These are phyloP conservation scores for Ernsta delagoae DNA, from an alignment of 2,888 invertebrate genomes.

Conservation along the genomic window DNA sequence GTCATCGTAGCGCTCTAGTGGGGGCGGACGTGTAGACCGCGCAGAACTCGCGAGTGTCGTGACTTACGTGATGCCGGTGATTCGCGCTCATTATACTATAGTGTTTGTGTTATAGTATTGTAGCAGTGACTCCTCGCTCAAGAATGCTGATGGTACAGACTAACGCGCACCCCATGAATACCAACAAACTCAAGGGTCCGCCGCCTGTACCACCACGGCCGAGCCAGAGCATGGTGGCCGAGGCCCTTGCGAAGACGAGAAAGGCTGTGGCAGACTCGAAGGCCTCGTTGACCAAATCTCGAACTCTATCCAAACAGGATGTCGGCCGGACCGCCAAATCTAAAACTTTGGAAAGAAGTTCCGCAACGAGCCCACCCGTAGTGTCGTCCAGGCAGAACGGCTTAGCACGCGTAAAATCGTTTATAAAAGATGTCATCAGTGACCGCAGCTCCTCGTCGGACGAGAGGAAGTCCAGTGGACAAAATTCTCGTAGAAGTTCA, in stretches of 20 bases:
- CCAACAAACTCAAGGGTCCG: slow-evolving; percentile 84
- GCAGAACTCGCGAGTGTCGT: slow-evolving; percentile 63
- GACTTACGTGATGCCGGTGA: slow-evolving; percentile 62
- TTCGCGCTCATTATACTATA: slow-evolving; percentile 82
- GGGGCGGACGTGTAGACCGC: too few species aligned
- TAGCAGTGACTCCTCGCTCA: slow-evolving; percentile 72
- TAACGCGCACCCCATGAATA: slow-evolving; percentile 84
- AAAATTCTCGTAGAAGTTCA: slow-evolving; percentile 76
- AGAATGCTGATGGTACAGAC: slow-evolving; percentile 84
- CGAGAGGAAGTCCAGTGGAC: slow-evolving; percentile 75
- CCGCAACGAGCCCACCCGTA: slow-evolving; percentile 59
- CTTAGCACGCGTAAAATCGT: slow-evolving; percentile 79
- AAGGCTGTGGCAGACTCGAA: slow-evolving; percentile 81
- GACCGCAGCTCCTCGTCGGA: slow-evolving; percentile 80
- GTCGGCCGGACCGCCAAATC: slow-evolving; percentile 63
- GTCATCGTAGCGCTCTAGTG: too few species aligned
- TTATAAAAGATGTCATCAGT: slow-evolving; percentile 82
- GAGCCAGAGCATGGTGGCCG: slow-evolving; percentile 89
- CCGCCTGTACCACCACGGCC: slow-evolving; percentile 94
- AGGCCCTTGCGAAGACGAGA: slow-evolving; percentile 88
- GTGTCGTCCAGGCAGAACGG: slow-evolving; percentile 80
- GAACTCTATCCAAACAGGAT: slow-evolving; percentile 63
- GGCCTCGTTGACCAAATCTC: slow-evolving; percentile 71
- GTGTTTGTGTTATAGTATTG: slow-evolving; percentile 76
- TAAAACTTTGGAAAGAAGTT: slow-evolving; percentile 73